Conservation (phyloP, 2,797 vertebrate genomes). For the Coracias cyanogaster region DNA sequence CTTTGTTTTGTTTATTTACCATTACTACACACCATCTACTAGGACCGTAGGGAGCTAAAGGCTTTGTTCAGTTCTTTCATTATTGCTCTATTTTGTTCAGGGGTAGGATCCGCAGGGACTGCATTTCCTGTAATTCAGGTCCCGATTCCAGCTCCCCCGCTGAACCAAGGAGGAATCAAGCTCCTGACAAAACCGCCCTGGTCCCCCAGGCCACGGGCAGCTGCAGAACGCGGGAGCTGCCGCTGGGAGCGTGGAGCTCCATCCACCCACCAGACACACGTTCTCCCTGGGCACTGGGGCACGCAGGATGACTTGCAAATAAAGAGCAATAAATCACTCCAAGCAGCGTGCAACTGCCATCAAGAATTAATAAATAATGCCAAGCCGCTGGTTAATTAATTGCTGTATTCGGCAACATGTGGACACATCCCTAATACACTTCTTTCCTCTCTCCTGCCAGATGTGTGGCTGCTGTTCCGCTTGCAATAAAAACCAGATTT, state of each 20-base stretch:
- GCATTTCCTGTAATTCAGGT: not conserved
- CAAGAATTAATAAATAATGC: conserved; percentile 8
- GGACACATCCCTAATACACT: not conserved
- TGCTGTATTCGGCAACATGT: not conserved
- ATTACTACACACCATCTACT: not conserved
- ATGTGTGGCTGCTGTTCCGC: not conserved
- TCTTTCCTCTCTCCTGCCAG: not conserved
- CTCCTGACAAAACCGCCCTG: not conserved
- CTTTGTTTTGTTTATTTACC: not conserved
- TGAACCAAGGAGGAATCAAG: not conserved
- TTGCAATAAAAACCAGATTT: not conserved
- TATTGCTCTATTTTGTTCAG: not conserved
- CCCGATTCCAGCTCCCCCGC: not conserved
- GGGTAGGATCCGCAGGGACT: not conserved
- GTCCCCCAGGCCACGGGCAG: not conserved
- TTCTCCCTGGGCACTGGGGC: not conserved
- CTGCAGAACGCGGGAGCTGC: not conserved
- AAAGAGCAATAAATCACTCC: not conserved
- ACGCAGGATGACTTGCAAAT: not conserved
- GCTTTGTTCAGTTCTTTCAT: not conserved
- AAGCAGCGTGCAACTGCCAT: not conserved
- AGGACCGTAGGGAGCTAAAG: not conserved
- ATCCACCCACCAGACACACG: too few relatives aligned
- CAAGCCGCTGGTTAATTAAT: not conserved
- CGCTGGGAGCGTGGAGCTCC: not conserved